These are phyloP conservation scores for Arizona elegans DNA, from an alignment of 2,113 vertebrate species.

Conservation along the genomic window DNA sequence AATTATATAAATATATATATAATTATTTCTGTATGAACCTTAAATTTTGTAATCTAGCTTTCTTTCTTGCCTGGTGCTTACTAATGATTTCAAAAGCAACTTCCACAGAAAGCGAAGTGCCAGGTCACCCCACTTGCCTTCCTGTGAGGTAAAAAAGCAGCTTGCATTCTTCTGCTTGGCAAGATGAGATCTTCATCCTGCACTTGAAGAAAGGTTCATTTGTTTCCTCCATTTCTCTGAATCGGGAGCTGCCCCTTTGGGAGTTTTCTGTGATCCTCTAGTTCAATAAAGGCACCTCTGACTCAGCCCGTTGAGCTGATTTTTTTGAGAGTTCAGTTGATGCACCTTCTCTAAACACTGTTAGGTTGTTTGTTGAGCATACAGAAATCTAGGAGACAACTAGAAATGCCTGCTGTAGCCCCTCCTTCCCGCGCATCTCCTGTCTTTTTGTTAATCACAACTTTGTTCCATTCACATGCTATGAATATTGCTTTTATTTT, in stretches of 20 bases:
- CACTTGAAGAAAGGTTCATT: background rate
- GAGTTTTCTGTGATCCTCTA: background rate
- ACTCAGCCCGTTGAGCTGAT: background rate
- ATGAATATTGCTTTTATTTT: background rate
- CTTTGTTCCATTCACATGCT: background rate
- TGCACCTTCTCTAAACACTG: background rate
- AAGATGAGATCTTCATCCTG: background rate
- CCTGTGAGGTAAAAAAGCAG: background rate
- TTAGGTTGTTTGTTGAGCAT: background rate
- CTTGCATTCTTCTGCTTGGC: background rate
- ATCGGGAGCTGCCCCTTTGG: background rate
- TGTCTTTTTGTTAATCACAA: background rate
- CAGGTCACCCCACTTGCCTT: slow-evolving; percentile 14
- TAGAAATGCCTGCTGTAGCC: background rate
- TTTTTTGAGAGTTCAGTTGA: background rate
- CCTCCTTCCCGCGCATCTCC: background rate
- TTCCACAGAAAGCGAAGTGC: slow-evolving; percentile 2
- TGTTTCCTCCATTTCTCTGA: background rate
- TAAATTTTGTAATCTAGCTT: slow-evolving; percentile 48
- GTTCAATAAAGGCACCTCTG: background rate
- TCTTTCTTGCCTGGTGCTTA: slow-evolving; percentile 61
- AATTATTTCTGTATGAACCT: slow-evolving; percentile 29
- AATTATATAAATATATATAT: slow-evolving; percentile 37
- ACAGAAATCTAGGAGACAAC: background rate
- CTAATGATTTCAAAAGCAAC: slow-evolving; percentile 18